phyloP scores from a whole-genome alignment of 64 coral and sea anemone species.

The Pocillopora damicornis region DNA sequence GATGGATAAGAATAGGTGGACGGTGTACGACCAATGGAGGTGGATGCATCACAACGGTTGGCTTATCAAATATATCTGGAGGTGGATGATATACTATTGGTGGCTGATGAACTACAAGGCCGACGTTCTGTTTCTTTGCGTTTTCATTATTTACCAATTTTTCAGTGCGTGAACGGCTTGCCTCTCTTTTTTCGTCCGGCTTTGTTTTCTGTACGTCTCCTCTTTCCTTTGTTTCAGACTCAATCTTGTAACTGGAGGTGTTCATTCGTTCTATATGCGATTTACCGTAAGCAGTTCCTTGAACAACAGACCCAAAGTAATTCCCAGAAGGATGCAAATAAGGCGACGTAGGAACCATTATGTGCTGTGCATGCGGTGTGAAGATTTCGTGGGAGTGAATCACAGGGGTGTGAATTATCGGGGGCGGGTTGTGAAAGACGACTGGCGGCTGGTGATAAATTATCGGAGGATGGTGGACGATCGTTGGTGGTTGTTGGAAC shows the following conservation, averaged over 20 bases:
- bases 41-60: constrained; percentile 56
- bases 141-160: background rate
- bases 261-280: constrained; percentile 10
- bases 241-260: background rate
- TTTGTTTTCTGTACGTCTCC: background rate
- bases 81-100: constrained; percentile 45
- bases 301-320: constrained; percentile 39
- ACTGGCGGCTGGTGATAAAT: constrained; percentile 73
- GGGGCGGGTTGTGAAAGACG: constrained; percentile 78
- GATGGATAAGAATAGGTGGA: constrained; percentile 59
- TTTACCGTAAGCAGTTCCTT: constrained; percentile 18
- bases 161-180: background rate
- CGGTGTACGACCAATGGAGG: constrained; percentile 58
- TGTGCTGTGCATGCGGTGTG: constrained; percentile 21
- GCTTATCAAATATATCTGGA: constrained; percentile 62
- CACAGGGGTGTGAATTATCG: constrained; percentile 56
- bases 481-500: constrained; percentile 71
- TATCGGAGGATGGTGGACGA: constrained; percentile 73
- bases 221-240: background rate
- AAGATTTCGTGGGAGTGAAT: constrained; percentile 58
- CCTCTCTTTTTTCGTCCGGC: constrained; percentile 1
- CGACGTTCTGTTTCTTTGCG: constrained; percentile 24
- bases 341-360: constrained; percentile 48
- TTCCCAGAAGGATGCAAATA: constrained; percentile 25
- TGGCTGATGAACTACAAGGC: constrained; percentile 23